Conservation (phyloP, 2,888 invertebrate species). For the Pseudanteris insignis region DNA sequence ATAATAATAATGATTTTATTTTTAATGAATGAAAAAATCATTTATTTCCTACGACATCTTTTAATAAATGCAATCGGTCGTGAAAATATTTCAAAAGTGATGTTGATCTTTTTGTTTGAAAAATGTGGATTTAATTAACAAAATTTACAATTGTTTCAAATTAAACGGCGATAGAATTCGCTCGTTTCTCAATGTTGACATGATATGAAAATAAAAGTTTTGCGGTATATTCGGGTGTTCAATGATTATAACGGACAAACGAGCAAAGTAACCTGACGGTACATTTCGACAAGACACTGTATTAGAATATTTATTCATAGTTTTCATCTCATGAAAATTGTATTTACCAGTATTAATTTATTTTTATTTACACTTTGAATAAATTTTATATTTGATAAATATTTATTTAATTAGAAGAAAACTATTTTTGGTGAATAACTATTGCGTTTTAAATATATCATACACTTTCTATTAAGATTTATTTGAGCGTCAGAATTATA, state of each 20-base stretch:
- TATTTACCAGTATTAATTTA: constrained; percentile 7
- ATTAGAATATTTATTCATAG: not conserved
- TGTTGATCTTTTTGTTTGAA: constrained; percentile 32
- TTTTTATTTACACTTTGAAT: not conserved
- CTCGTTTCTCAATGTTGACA: not conserved
- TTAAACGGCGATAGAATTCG: constrained; percentile 1
- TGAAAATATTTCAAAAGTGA: constrained; percentile 29
- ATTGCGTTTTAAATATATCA: no score
- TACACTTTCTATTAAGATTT: no score
- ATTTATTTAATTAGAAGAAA: no score
- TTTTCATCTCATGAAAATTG: constrained; percentile 5
- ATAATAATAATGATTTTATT: no score
- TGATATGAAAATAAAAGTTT: not conserved
- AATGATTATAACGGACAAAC: not conserved
- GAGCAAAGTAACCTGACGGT: constrained; percentile 17
- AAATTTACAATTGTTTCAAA: constrained; percentile 5
- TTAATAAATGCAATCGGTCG: not conserved
- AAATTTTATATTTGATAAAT: no score
- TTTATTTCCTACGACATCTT: no score
- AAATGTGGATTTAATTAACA: not conserved
- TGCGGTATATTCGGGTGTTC: constrained; percentile 4
- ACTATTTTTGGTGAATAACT: no score
- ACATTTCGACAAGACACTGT: constrained; percentile 4
- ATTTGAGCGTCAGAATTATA: no score
- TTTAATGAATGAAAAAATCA: no score